phyloP scores from a whole-genome alignment of 2,888 invertebrate genomes.

The Conomelus anceps region DNA sequence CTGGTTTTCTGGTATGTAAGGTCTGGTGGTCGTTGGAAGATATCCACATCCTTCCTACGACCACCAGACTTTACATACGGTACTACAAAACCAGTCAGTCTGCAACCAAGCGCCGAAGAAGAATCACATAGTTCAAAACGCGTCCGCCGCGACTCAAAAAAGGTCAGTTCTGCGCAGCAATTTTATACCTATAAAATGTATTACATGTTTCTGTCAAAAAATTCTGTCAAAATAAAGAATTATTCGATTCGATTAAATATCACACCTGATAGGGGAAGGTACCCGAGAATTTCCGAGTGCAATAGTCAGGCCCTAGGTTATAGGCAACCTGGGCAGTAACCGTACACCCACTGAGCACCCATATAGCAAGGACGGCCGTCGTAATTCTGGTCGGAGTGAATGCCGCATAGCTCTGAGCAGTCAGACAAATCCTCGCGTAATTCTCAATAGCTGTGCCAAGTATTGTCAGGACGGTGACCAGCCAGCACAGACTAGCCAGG shows the following conservation, averaged over 20 bases:
- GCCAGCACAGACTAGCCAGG: constrained; percentile 57
- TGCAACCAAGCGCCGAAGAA: too few species aligned
- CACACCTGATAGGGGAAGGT: constrained; percentile 49
- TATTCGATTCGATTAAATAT: background rate
- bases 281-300: constrained; percentile 47
- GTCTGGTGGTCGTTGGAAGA: too few species aligned
- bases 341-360: constrained; percentile 49
- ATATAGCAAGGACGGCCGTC: constrained; percentile 49
- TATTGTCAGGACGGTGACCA: constrained; percentile 56
- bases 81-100: too few species aligned
- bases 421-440: constrained; percentile 55
- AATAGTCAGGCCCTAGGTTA: constrained; percentile 61
- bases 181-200: too few species aligned
- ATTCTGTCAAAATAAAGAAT: too few species aligned
- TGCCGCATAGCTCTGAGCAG: constrained; percentile 46
- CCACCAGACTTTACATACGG: too few species aligned
- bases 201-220: too few species aligned
- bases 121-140: too few species aligned
- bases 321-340: constrained; percentile 56
- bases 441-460: constrained; percentile 60
- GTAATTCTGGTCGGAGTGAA: constrained; percentile 50
- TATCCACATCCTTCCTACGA: too few species aligned
- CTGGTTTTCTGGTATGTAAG: too few species aligned
- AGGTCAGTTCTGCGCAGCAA: too few species aligned
- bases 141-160: too few species aligned